Evolutionary conservation across 2,113 vertebrate genomes (phyloP).

Genomic region (Gadus chalcogrammus): DNA sequence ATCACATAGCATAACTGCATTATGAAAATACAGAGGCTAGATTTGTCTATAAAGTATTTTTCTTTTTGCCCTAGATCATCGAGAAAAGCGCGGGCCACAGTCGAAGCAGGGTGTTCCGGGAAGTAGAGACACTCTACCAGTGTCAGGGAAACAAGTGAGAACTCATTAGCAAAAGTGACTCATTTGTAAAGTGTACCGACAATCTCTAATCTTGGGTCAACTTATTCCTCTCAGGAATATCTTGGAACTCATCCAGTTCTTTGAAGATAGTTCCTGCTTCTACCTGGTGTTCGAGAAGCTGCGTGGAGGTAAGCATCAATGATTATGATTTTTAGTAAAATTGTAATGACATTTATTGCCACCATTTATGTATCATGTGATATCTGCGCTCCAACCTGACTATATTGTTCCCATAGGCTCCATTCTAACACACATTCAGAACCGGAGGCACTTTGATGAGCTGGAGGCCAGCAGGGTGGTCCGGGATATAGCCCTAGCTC

Average conservation of each 20-base stretch:
- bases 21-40: background rate
- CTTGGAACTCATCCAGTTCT: conserved; percentile 94
- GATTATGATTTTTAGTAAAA: background rate
- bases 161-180: background rate
- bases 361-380: background rate
- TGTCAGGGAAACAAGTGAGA: conserved; percentile 95
- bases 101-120: conserved; percentile 89
- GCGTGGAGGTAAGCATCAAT: conserved; percentile 79
- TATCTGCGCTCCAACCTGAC: no score
- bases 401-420: conserved; percentile 73
- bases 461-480: conserved; percentile 93
- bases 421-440: conserved; percentile 92
- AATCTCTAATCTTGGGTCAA: conserved; percentile 21
- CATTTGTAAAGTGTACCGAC: background rate
- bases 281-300: conserved; percentile 99
- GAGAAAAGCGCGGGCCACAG: conserved; percentile 92
- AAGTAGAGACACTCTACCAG: conserved; percentile 96
- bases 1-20: background rate
- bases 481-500: conserved; percentile 85
- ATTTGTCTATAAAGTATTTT: background rate
- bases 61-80: conserved; percentile 76
- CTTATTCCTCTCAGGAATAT: conserved; percentile 80
- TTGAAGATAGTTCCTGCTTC: conserved; percentile 90
- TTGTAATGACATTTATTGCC: no score
- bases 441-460: conserved; percentile 91